phyloP scores from a whole-genome alignment of 2,113 vertebrate species.

The Sceloporus undulatus region DNA sequence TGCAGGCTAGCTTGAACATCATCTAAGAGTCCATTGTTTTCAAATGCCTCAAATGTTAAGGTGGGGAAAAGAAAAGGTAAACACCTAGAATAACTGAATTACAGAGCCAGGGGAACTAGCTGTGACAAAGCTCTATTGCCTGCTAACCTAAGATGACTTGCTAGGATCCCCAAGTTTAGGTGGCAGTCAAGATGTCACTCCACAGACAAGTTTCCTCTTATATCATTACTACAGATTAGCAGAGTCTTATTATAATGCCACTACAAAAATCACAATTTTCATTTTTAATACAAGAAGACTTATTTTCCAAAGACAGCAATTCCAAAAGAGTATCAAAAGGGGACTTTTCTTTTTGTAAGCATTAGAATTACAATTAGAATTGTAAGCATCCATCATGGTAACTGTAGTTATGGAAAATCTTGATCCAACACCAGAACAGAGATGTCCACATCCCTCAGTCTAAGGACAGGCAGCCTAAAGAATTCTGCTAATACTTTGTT shows the following conservation, averaged over 20 bases:
- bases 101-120: neutral
- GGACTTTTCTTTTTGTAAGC: neutral
- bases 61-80: no score
- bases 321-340: accelerated
- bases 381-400: no score
- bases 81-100: no score
- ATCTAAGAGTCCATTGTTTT: no score
- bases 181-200: neutral
- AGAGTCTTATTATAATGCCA: accelerated
- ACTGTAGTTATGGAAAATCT: neutral
- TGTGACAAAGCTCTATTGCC: neutral
- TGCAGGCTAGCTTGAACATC: no score
- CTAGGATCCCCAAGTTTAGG: neutral
- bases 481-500: neutral
- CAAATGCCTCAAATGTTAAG: no score
- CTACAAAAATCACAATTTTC: neutral
- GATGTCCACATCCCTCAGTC: neutral
- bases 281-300: neutral
- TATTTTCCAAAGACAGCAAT: accelerated
- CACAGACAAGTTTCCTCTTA: neutral
- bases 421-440: neutral
- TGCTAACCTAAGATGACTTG: neutral
- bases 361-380: no score
- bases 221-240: neutral
- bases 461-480: neutral